phyloP scores from a whole-genome alignment of 2,888 invertebrate species.

The Cryptus viduatorius region DNA sequence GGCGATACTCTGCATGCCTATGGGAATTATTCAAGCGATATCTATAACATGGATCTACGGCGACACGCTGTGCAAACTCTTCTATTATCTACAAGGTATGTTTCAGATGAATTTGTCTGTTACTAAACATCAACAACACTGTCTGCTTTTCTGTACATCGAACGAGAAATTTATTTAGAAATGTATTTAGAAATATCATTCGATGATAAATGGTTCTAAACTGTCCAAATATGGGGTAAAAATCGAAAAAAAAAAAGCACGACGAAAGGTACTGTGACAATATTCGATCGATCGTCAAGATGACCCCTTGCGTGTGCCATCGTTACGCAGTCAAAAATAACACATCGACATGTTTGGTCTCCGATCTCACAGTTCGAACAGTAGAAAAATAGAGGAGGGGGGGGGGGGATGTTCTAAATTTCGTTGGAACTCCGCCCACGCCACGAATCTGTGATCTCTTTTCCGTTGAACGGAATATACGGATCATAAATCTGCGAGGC shows the following conservation, averaged over 20 bases:
- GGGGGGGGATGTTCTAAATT: too few relatives aligned
- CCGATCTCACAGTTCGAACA: too few relatives aligned
- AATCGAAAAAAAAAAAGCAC: slow-evolving; percentile 22
- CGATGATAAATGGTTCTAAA: background rate
- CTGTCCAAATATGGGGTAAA: background rate
- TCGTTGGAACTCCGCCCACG: too few relatives aligned
- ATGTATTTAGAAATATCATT: too few relatives aligned
- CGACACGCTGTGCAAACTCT: slow-evolving; percentile 90
- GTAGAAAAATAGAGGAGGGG: too few relatives aligned
- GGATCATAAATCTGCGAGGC: too few relatives aligned
- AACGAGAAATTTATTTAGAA: background rate
- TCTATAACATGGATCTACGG: slow-evolving; percentile 91
- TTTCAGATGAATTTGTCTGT: background rate
- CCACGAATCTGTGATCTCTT: too few relatives aligned
- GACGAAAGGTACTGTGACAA: background rate
- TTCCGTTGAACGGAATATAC: too few relatives aligned
- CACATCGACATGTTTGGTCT: too few relatives aligned
- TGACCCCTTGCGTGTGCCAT: background rate
- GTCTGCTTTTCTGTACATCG: background rate
- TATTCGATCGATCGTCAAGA: background rate
- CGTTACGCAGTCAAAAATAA: too few relatives aligned
- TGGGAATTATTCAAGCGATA: slow-evolving; percentile 90
- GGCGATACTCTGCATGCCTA: slow-evolving; percentile 91
- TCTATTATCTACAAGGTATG: slow-evolving; percentile 91
- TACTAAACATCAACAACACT: background rate